Evolutionary conservation across 1,140 invertebrate genomes (phyloP).

Genomic region (Ceratosolen solmsi): DNA sequence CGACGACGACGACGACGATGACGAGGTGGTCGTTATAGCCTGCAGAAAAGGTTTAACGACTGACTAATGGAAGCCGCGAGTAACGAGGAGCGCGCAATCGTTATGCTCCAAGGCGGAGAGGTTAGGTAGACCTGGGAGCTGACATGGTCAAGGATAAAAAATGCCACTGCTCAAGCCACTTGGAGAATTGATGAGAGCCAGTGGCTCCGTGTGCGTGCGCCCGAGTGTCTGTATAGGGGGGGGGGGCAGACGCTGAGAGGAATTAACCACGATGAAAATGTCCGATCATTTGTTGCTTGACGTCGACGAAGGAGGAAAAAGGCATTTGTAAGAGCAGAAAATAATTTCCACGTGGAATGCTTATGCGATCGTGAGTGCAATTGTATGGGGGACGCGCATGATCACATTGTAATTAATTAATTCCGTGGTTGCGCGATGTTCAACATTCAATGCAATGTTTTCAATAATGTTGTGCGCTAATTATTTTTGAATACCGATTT

Average conservation of each 20-base stretch:
- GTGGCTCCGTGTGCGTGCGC: not conserved
- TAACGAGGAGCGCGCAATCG: slow-evolving; percentile 7
- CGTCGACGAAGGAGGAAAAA: not conserved
- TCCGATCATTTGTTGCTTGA: not conserved
- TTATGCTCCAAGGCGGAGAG: not conserved
- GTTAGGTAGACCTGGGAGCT: not conserved
- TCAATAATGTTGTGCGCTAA: too few species aligned
- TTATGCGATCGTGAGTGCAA: not conserved
- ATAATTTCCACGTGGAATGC: not conserved
- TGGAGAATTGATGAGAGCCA: slow-evolving; percentile 17
- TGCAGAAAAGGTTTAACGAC: slow-evolving; percentile 30
- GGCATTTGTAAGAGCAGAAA: not conserved
- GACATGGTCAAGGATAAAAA: slow-evolving; percentile 44
- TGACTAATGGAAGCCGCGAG: slow-evolving; percentile 1
- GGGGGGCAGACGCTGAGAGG: not conserved
- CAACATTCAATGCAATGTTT: too few species aligned
- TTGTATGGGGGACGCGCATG: too few species aligned
- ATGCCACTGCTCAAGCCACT: not conserved
- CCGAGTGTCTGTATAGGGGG: not conserved
- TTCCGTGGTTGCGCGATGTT: too few species aligned
- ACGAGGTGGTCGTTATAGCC: not conserved
- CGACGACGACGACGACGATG: not conserved
- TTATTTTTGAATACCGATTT: too few species aligned
- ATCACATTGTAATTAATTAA: too few species aligned
- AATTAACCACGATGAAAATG: slow-evolving; percentile 25